Evolutionary conservation across 2,888 invertebrate genomes (phyloP).

Genomic region (Phlogophora meticulosa): DNA sequence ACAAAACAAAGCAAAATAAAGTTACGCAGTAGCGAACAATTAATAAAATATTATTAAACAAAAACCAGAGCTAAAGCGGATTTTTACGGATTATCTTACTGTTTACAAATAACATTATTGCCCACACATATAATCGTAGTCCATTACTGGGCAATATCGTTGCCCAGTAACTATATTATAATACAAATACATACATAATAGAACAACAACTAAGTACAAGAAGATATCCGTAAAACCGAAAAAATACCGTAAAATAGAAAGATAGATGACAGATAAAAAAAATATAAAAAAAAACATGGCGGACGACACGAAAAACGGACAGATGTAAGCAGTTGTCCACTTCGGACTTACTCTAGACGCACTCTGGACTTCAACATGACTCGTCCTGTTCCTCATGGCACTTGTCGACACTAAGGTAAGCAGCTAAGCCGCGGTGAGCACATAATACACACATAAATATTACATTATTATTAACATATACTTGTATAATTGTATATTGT

Average conservation of each 20-base stretch:
- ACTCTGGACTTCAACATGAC: conserved; percentile 71
- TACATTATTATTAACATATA: conserved; percentile 68
- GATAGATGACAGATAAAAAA: conserved; percentile 13
- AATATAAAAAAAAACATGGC: conserved; percentile 37
- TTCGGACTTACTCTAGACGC: conserved; percentile 82
- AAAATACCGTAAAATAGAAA: too few species aligned
- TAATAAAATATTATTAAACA: conserved; percentile 12
- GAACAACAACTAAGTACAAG: conserved; percentile 21
- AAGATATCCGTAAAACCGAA: conserved; percentile 49
- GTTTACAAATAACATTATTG: conserved; percentile 1
- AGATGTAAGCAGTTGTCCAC: conserved; percentile 40
- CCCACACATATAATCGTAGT: background rate
- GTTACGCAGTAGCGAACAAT: conserved; percentile 58
- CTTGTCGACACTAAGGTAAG: conserved; percentile 84
- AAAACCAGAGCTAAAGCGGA: conserved; percentile 2
- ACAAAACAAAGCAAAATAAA: conserved; percentile 30
- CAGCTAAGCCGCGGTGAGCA: conserved; percentile 82
- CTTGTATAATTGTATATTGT: conserved; percentile 28
- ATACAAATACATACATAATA: conserved; percentile 14
- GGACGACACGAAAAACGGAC: conserved; percentile 56
- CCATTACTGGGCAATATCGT: background rate
- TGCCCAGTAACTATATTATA: background rate
- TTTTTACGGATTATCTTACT: conserved; percentile 54
- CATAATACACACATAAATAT: conserved; percentile 76
- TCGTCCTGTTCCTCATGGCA: conserved; percentile 75